Conservation (phyloP, 2,113 vertebrate species). For the Chunga burmeisteri region DNA sequence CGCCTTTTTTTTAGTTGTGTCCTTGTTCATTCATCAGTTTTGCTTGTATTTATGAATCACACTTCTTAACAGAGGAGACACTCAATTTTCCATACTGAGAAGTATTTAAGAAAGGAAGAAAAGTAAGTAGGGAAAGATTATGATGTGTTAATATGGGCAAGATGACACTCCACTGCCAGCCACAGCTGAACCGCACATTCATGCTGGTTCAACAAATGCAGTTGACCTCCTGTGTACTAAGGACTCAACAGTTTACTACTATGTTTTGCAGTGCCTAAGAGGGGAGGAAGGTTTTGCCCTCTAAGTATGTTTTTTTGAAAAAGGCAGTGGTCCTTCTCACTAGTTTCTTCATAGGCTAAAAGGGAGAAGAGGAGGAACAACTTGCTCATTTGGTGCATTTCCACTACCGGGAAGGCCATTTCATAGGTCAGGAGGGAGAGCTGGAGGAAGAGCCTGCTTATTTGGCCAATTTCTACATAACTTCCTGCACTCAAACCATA, state of each 20-base stretch:
- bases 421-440: background rate
- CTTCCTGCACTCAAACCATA: background rate
- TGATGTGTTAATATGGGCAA: background rate
- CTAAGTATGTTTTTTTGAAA: background rate
- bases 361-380: background rate
- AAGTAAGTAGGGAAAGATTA: background rate
- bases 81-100: background rate
- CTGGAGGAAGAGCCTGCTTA: background rate
- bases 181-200: background rate
- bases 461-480: background rate
- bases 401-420: background rate
- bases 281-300: background rate
- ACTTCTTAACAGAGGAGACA: background rate
- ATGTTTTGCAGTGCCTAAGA: background rate
- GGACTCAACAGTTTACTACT: background rate
- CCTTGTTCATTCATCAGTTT: background rate
- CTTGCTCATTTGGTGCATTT: background rate
- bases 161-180: background rate
- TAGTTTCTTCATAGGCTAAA: background rate
- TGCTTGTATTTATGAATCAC: background rate
- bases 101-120: background rate
- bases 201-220: background rate
- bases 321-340: background rate
- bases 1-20: background rate
- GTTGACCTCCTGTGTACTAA: background rate